Evolutionary conservation across 2,888 invertebrate species (phyloP).

Genomic region (Noctua janthe): DNA sequence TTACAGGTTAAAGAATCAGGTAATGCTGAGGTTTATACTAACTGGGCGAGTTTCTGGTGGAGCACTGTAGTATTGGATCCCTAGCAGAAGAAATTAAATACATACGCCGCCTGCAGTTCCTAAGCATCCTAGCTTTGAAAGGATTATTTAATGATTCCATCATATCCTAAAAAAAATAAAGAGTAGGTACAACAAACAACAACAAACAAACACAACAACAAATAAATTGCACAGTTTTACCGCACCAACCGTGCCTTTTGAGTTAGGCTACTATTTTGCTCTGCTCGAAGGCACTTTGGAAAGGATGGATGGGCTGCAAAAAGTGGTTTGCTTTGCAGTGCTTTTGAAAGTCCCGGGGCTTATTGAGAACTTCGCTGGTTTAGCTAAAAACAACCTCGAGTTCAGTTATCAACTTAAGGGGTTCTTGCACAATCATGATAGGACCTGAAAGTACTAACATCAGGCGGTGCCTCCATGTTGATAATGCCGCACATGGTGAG

Average conservation of each 20-base stretch:
- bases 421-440: not conserved
- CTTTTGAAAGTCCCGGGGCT: not conserved
- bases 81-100: not conserved
- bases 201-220: too few relatives aligned
- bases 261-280: not conserved
- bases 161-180: not conserved
- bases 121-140: not conserved
- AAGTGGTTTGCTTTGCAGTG: not conserved
- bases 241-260: not conserved
- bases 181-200: too few relatives aligned
- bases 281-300: not conserved
- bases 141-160: not conserved
- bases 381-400: not conserved
- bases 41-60: not conserved
- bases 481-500: constrained; percentile 79
- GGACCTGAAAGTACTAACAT: constrained; percentile 64
- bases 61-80: not conserved
- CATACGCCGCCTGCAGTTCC: not conserved
- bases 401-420: not conserved
- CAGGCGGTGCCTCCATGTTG: constrained; percentile 58
- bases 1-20: not conserved
- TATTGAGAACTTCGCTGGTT: not conserved
- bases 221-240: not conserved
- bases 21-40: not conserved
- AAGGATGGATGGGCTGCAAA: not conserved